These are phyloP conservation scores for Paguma larvata DNA, from an alignment of 2,797 vertebrate species.

Conservation along the genomic window DNA sequence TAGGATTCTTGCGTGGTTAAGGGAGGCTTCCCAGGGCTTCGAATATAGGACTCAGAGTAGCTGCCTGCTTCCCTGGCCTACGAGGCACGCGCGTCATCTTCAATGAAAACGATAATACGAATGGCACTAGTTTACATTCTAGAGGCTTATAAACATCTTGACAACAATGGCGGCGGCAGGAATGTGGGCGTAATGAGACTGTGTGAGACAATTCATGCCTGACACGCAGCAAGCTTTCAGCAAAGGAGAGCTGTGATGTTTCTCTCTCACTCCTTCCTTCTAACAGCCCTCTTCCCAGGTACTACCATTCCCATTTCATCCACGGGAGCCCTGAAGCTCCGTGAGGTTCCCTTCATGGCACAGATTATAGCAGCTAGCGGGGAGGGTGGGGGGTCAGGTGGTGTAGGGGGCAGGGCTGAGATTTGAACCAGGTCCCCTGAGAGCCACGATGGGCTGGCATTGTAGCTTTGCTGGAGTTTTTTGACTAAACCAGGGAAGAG, in stretches of 20 bases:
- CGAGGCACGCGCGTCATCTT: rapidly evolving
- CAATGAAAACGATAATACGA: background rate
- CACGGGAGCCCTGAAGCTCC: background rate
- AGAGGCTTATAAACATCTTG: background rate
- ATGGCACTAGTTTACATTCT: background rate
- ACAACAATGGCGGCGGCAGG: rapidly evolving
- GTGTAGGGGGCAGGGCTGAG: background rate
- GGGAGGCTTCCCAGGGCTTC: background rate
- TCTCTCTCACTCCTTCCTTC: background rate
- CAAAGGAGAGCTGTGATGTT: rapidly evolving
- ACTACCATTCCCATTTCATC: background rate
- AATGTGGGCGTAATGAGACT: background rate
- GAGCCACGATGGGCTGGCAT: background rate
- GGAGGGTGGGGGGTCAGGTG: background rate
- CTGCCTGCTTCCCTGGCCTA: too few relatives aligned
- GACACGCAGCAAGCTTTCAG: background rate
- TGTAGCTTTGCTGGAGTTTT: background rate
- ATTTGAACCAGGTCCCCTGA: background rate
- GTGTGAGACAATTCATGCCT: rapidly evolving
- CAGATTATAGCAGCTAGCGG: background rate
- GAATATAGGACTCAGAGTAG: background rate
- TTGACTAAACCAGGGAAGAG: background rate
- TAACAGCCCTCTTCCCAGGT: rapidly evolving
- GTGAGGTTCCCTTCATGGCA: background rate
- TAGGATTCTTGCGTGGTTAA: background rate